Evolutionary conservation across 2,888 invertebrate species (phyloP), one percentile per base, ranked within the genome.

Genomic region (Patella caerulea): DNA sequence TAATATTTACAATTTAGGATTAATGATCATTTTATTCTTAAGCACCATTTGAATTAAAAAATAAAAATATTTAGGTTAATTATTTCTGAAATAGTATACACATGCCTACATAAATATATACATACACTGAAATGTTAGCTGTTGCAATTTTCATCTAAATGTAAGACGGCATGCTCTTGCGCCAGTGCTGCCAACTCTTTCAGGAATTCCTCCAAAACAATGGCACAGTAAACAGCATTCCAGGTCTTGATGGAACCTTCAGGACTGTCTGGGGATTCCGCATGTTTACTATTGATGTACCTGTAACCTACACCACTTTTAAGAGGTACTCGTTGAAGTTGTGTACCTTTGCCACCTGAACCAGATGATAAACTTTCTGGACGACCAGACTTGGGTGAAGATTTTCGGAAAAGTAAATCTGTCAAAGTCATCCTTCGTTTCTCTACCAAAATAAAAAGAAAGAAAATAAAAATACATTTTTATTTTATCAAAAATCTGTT

Each of bases 141-240:
- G 54, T 75, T 72, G 73, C 83, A 85, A 17, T 84, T 87, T 45
- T 87, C 86, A n/a, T 86, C 86, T 19, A 78, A 69, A 45, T 79
- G 72, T 54, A 90, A 77, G 11, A 94, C 92, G 45, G 96, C 95
- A 91, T 99, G 98, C 92, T 99, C 98, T 91, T 98, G 96, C 82
- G 97, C 95, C 78, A 99, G 94, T 17, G 98, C 97, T 0, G 98
- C 96, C 79, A 99, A 93, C 92, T 98, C 98, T 91, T 98, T 97
- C 0, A 98, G 93, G 96, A 99, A 98, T 91, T 99, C 98, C 88
- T 98, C 97, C 80, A 98, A 93, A 72, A 99, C 93, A 9, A 99
- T 95, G 2, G 98, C 97, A 88, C 96, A 95, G 81, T 96, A 93
- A 1, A 96, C 95, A 77, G 92, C 91, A 80, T 92, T 92, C 82